Evolutionary conservation across 2,113 vertebrate genomes (phyloP).

Genomic region (Zapus hudsonius): DNA sequence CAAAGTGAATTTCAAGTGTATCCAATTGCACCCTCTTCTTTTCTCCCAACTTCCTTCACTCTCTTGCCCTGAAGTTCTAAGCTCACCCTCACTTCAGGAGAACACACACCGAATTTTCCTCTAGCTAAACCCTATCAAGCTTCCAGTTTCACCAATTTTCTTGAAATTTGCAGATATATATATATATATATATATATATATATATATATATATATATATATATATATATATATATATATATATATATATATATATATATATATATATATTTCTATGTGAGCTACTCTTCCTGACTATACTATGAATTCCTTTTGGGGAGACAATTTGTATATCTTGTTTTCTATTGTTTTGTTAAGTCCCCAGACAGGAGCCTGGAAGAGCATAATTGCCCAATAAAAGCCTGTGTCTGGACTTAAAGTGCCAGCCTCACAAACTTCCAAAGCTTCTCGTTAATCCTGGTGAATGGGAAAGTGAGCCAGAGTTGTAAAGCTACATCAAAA

Average conservation of each 20-base stretch:
- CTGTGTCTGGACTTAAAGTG: not conserved
- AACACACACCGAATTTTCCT: not conserved
- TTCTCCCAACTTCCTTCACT: not conserved
- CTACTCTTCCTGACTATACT: not conserved
- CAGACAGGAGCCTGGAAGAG: not conserved
- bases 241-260: not conserved
- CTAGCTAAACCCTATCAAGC: not conserved
- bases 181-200: slow-evolving; percentile 50
- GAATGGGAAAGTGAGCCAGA: not conserved
- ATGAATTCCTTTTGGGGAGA: not conserved
- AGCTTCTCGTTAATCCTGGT: not conserved
- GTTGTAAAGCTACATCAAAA: not conserved
- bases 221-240: not conserved
- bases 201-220: slow-evolving; percentile 49
- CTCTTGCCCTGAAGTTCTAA: not conserved
- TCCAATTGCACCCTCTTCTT: not conserved
- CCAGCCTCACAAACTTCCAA: no score
- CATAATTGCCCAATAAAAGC: not conserved
- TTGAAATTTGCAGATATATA: not conserved
- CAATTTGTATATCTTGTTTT: not conserved
- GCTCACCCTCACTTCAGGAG: not conserved
- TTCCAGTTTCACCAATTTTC: not conserved
- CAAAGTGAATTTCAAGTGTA: not conserved
- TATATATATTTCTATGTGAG: not conserved
- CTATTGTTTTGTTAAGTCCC: not conserved